Evolutionary conservation across 1,140 invertebrate species (phyloP), one percentile per base, ranked within the genome.

Genomic region (Dendroctonus ponderosae): DNA sequence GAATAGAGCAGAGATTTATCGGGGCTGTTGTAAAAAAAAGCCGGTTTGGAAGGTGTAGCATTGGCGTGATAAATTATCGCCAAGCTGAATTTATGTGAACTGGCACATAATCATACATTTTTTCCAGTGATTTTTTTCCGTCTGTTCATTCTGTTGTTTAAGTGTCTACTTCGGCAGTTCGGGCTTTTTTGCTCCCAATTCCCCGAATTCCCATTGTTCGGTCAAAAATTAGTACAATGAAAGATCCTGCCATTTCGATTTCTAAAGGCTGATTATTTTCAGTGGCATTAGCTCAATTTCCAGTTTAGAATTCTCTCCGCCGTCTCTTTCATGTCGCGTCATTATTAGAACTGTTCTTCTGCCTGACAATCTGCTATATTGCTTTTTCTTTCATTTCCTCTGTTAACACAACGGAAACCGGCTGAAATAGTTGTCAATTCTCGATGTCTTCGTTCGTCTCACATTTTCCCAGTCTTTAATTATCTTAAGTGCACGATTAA

Each of bases 401-500:
- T 49, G 58, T 60, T 60, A 60, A 60, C 58, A 60, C 58, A 60
- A 44, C 58, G 58, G 58, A 60, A 60, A 60, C 58, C n/a, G 58
- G 58, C 44, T 60, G 39, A 60, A 60, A 60, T 53, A 62, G 50
- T 62, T 62, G 60, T 62, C 60, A 62, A 53, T 62, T 51, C 60
- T 62, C 49, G 50, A 62, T 62, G 60, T 15, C 46, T 42, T 58
- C 42, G 39, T 26, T 62, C 42, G 38, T 8, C 50, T 62, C 50
- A 9, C 48, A 39, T 37, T 26, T 62, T 40, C 60, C 38, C 39
- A 40, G 38, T 62, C 60, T 62, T 53, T 62, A 62, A 62, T 62
- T 62, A 62, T 53, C 50, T 43, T 52, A 62, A 62, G 60, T 62
- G 60, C 60, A 26, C 60, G 60, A 62, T 62, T 62, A 62, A 62